Conservation (phyloP, 2,888 invertebrate species). For the Sinodicranocentrus sp. region DNA sequence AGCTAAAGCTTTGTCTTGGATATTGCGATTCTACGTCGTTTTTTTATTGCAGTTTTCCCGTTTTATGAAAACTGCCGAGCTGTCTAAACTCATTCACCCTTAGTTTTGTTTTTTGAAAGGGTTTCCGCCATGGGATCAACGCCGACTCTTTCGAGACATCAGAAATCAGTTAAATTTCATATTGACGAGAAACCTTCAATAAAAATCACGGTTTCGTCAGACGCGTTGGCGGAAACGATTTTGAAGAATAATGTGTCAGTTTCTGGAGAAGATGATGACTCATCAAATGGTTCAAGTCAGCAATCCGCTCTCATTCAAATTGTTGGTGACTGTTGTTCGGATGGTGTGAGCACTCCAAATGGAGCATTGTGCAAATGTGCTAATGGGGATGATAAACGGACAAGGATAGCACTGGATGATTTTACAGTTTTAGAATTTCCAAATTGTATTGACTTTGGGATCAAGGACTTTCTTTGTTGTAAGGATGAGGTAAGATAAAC, state of each 20-base stretch:
- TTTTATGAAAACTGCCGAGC: too few relatives aligned
- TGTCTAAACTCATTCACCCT: too few relatives aligned
- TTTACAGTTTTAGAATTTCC: slow-evolving; percentile 62
- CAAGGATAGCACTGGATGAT: slow-evolving; percentile 67
- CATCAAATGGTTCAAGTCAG: neutral
- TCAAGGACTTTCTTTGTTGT: slow-evolving; percentile 74
- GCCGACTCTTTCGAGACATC: slow-evolving; percentile 26
- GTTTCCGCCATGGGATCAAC: slow-evolving; percentile 45
- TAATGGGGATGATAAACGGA: slow-evolving; percentile 51
- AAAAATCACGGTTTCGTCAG: slow-evolving; percentile 74
- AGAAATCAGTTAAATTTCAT: slow-evolving; percentile 56
- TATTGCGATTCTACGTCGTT: neutral
- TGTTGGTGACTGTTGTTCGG: slow-evolving; percentile 49
- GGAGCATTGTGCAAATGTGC: slow-evolving; percentile 43
- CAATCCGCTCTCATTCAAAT: slow-evolving; percentile 50
- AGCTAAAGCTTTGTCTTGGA: too few relatives aligned
- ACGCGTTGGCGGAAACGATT: slow-evolving; percentile 63
- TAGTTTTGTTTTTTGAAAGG: too few relatives aligned
- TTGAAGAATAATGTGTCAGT: slow-evolving; percentile 35
- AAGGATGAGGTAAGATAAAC: slow-evolving; percentile 73
- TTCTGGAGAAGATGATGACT: slow-evolving; percentile 10
- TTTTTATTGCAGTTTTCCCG: neutral
- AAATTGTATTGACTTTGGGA: slow-evolving; percentile 75
- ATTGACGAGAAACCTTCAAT: slow-evolving; percentile 62
- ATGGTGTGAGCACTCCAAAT: slow-evolving; percentile 10